Base-by-base conservation (phyloP, 2,888 invertebrate species). In the Tenthredo mesomela region DNA sequence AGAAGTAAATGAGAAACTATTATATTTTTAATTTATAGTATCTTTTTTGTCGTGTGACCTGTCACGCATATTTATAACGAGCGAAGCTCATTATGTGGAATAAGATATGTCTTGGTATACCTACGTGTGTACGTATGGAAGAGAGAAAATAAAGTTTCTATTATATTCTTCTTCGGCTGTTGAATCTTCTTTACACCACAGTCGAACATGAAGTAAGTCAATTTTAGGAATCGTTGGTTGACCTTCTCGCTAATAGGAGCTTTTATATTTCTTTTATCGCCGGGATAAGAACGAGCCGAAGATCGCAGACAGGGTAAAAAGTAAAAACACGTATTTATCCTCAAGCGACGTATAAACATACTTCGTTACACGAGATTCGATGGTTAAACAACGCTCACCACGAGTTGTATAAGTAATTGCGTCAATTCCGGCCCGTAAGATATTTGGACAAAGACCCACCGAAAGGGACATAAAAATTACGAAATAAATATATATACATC, bases 381-480 rank as follows among this genome's bases (percentile, higher is more conserved):
- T 67, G 82, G 18, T 70, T 47, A 67, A 82, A 82, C 70, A 65
- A 82, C 67, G 50, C 47, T 82, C 47, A 12, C 43, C 33, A 65
- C 47, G 58, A 80, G 58, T 82, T 65, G 82, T 65, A 82, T 70
- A 82, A 67, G 47, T 82, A 82, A 82, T 82, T 82, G 50, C 82
- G 82, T 82, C 82, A 82, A 65, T 82, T 82, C 18, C 50, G 29
- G 82, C 61, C 40, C 21, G n/a, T 33, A 61, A 80, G 61, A 40
- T 80, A 61, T 80, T 80, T 80, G 80, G 80, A 80, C 80, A 80
- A 80, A 80, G 80, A 40, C 80, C 40, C 80, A 40, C 40, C 80
- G 80, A 80, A 80, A 80, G 80, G 80, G 80, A 80, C 80, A 80
- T 61, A 80, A 80, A 37, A n/a, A 58, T 80, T 80, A 61, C 80